Evolutionary conservation across 2,797 vertebrate genomes (phyloP), one percentile per base, ranked within the genome.

Genomic region (Anas flavirostris): DNA sequence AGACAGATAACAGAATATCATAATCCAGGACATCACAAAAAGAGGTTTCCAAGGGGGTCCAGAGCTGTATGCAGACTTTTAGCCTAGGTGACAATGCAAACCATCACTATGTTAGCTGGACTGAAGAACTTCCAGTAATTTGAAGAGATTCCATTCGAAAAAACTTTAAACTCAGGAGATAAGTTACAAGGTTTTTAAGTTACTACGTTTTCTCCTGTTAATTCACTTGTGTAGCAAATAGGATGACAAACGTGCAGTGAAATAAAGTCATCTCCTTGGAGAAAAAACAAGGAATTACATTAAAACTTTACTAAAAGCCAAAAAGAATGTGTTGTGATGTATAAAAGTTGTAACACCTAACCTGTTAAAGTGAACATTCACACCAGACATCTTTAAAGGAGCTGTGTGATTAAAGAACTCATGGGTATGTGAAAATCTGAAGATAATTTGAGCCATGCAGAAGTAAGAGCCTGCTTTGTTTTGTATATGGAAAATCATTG

Each of bases 11-110:
- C 16, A 60, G 6, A 6, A 16, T 9, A 55, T 41, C 2, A 31
- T 16, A n/a, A 82, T 12, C 74, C 59, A 2, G 0, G 22, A 35
- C 29, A 22, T 10, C 53, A 33, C 46, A 64, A 43, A 14, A 48
- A 33, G 25, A 63, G 76, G 15, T 21, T 76, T 73, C 55, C 78
- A 46, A 43, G 12, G 12, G 31, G 31, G 18, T 41, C 39, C 29
- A 0, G 1, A 70, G n/a, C 13, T 56, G 44, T 23, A 67, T 1
- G 3, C 33, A 75, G 48, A 18, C 10, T 19, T 83, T 59, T 5
- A n/a, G 41, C 26, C 0, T 2, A 64, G 37, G 25, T 4, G 1
- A 53, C 10, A 82, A 41, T 0, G 0, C 25, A 56, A 63, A 48
- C n/a, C 35, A 81, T 41, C 56, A 53, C 29, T 52, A 46, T 4